Conservation (phyloP, 2,113 vertebrate genomes). For the Psammodynastes pulverulentus region DNA sequence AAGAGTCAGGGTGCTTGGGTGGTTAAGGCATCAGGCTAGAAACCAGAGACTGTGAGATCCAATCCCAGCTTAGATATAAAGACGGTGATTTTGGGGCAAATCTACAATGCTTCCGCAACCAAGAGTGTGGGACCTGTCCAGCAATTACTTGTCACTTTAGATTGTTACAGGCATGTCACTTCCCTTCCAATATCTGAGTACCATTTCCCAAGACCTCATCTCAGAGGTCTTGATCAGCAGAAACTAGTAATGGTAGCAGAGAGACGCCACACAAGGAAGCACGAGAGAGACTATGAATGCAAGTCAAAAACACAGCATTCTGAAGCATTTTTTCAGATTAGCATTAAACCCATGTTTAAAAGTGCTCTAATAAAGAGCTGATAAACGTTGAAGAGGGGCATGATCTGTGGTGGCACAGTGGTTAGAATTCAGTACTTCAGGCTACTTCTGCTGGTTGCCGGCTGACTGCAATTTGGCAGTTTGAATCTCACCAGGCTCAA, state of each 20-base stretch:
- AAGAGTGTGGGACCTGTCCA: background rate
- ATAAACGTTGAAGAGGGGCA: background rate
- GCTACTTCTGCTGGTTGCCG: no score
- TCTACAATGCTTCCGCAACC: background rate
- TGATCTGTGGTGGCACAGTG: no score
- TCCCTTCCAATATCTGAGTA: background rate
- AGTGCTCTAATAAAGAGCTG: background rate
- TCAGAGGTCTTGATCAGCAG: background rate
- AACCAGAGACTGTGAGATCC: background rate
- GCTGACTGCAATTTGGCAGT: no score
- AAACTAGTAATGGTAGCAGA: background rate
- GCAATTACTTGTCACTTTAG: background rate
- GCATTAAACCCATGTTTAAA: background rate
- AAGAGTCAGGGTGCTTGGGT: background rate
- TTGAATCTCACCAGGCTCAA: no score
- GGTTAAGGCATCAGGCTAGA: background rate
- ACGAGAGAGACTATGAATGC: background rate
- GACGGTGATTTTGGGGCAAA: background rate
- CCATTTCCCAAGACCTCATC: background rate
- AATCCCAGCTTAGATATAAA: background rate
- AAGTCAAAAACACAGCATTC: background rate
- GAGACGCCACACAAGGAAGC: background rate
- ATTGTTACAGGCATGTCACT: background rate
- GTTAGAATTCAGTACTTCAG: no score
- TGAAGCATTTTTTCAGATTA: background rate